These are phyloP conservation scores for Hetaerina americana DNA, from an alignment of 1,140 invertebrate genomes.

Conservation along the genomic window DNA sequence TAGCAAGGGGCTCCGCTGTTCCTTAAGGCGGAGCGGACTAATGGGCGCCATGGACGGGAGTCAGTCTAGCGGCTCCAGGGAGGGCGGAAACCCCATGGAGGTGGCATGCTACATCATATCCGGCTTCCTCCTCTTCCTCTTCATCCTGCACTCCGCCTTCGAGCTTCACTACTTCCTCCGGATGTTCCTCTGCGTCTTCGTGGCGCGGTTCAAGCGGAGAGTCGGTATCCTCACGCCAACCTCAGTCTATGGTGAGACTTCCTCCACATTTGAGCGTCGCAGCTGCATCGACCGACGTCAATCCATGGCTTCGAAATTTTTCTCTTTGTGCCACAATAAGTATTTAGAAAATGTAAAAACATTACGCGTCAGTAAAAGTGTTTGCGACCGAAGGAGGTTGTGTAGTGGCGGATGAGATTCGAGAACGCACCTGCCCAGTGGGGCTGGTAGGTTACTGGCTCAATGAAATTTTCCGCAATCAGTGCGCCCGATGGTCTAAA, in stretches of 20 bases:
- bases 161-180: conserved; percentile 56
- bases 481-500: too few relatives aligned
- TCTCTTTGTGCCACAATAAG: too few relatives aligned
- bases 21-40: neutral
- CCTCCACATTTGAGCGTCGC: neutral
- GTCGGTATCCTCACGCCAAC: conserved; percentile 49
- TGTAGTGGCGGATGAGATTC: too few relatives aligned
- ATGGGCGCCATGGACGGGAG: neutral
- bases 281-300: too few relatives aligned
- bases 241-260: conserved; percentile 24
- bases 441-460: too few relatives aligned
- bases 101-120: conserved; percentile 32
- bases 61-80: too few relatives aligned
- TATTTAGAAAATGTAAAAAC: too few relatives aligned
- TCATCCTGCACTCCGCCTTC: conserved; percentile 41
- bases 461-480: too few relatives aligned
- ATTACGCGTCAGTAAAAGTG: too few relatives aligned
- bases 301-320: too few relatives aligned
- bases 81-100: conserved; percentile 17
- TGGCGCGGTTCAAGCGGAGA: conserved; percentile 44
- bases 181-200: conserved; percentile 43
- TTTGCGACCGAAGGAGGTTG: too few relatives aligned
- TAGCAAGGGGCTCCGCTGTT: neutral
- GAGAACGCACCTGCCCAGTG: too few relatives aligned
- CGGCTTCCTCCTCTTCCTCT: conserved; percentile 30